Conservation (phyloP, 2,888 invertebrate species). For the Anticlea derivata region DNA sequence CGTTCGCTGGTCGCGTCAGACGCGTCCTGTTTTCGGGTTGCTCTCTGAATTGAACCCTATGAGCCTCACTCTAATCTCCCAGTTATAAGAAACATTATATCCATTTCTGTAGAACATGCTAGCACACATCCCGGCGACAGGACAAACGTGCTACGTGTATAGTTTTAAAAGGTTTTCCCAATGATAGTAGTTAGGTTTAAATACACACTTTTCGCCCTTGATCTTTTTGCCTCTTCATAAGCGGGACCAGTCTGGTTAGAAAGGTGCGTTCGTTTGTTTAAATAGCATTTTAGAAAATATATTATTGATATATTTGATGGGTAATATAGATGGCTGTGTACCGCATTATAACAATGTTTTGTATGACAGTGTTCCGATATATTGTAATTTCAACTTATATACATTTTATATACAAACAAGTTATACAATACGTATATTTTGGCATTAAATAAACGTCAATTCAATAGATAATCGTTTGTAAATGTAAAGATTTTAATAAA, state of each 20-base stretch:
- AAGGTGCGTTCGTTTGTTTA: constrained; percentile 37
- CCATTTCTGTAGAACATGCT: background rate
- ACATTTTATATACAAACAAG: constrained; percentile 11
- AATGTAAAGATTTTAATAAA: constrained; percentile 18
- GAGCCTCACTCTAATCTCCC: constrained; percentile 10
- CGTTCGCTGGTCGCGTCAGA: constrained; percentile 46
- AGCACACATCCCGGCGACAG: constrained; percentile 51
- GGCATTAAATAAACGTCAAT: constrained; percentile 29
- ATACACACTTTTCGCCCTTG: constrained; percentile 44
- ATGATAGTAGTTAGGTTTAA: constrained; percentile 55
- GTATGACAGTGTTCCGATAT: constrained; percentile 11
- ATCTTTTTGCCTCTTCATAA: constrained; percentile 46
- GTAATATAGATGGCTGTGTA: constrained; percentile 38
- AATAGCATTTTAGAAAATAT: constrained; percentile 24
- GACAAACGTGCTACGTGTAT: constrained; percentile 55
- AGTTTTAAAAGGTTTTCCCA: constrained; percentile 51
- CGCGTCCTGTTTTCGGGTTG: constrained; percentile 55
- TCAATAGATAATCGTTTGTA: constrained; percentile 22
- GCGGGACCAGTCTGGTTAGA: constrained; percentile 42
- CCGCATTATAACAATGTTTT: constrained; percentile 20
- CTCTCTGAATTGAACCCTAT: background rate
- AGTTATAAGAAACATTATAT: constrained; percentile 1
- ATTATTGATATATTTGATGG: constrained; percentile 28
- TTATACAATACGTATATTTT: constrained; percentile 19
- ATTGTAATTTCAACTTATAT: constrained; percentile 17